Base-by-base conservation (phyloP, 2,888 invertebrate species). In the Agrochola macilenta region DNA sequence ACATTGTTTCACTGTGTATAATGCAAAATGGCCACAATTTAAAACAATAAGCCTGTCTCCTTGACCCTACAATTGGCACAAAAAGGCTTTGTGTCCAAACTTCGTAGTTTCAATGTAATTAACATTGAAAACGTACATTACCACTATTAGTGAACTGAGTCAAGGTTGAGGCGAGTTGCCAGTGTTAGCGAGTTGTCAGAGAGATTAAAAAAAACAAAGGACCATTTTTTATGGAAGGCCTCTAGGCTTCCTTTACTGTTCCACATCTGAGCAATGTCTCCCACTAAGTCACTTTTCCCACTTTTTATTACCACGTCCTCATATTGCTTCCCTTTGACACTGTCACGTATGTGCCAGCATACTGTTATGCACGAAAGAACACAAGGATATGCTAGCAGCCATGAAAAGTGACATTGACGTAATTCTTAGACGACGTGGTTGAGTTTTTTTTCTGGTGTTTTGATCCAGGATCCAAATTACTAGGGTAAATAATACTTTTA, bases 71-170 rank as follows among this genome's bases (percentile, higher is more conserved):
- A 77, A 80, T 82, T 79, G 69, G 83, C 81, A 90, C 78, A 88
- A 91, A 91, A 92, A 90, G 84, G 86, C 88, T 89, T 89, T 90
- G 89, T 90, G 87, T 89, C 89, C 90, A 87, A 91, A 92, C 91
- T 87, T 85, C 86, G 78, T 81, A 83, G 86, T 84, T 90, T 88
- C 65, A 49, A 79, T 87, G 89, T 89, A 90, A 92, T 92, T 93
- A 92, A 91, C 92, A 93, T 93, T 93, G 93, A 92, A 89, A 88
- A 87, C 85, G 86, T 82, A 82, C 70, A 86, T 81, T 88, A 88
- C 78, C 71, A 82, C 74, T 84, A 79, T 81, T 79, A 81, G 84
- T 84, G 82, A 91, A 91, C 87, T 89, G 80, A 91, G 90, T 84
- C 92, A 93, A 93, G 93, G 93, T 83, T 89, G 57, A 11, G 17